phyloP scores from a whole-genome alignment of 2,888 invertebrate species.

The Lobophora halterata region DNA sequence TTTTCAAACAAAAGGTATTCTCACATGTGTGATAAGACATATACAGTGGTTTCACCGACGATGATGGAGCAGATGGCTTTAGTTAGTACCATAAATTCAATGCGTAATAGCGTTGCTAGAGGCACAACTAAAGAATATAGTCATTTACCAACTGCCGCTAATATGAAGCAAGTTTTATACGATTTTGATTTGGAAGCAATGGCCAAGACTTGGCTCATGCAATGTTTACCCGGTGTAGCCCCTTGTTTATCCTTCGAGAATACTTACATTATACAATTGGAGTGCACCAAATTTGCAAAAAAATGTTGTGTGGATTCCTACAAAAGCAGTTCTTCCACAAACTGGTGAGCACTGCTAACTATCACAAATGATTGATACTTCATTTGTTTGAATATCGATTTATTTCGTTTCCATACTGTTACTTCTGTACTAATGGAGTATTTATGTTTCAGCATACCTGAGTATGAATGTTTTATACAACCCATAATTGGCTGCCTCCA shows the following conservation, averaged over 20 bases:
- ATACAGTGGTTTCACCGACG: slow-evolving; percentile 46
- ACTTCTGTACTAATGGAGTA: no score
- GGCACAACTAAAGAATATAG: slow-evolving; percentile 48
- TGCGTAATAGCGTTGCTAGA: slow-evolving; percentile 66
- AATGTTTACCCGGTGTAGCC: slow-evolving; percentile 67
- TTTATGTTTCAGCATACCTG: slow-evolving; percentile 51
- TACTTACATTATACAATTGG: slow-evolving; percentile 59
- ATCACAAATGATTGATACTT: neutral
- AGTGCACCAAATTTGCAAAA: slow-evolving; percentile 62
- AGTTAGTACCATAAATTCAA: slow-evolving; percentile 64
- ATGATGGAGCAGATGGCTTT: slow-evolving; percentile 51
- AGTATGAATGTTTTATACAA: slow-evolving; percentile 57
- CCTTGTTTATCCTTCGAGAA: slow-evolving; percentile 61
- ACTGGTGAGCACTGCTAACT: slow-evolving; percentile 48
- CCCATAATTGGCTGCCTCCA: slow-evolving; percentile 65
- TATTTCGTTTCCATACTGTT: neutral
- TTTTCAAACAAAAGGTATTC: slow-evolving; percentile 46
- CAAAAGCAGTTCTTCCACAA: slow-evolving; percentile 29
- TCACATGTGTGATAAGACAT: slow-evolving; percentile 49
- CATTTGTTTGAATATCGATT: neutral
- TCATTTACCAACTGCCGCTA: slow-evolving; percentile 60
- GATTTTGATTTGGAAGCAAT: slow-evolving; percentile 65
- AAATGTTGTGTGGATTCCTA: slow-evolving; percentile 49
- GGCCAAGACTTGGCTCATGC: slow-evolving; percentile 60
- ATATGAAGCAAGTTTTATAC: slow-evolving; percentile 69